Evolutionary conservation across 2,113 vertebrate genomes (phyloP), one percentile per base, ranked within the genome.

Genomic region (Nycticryphes semicollaris): DNA sequence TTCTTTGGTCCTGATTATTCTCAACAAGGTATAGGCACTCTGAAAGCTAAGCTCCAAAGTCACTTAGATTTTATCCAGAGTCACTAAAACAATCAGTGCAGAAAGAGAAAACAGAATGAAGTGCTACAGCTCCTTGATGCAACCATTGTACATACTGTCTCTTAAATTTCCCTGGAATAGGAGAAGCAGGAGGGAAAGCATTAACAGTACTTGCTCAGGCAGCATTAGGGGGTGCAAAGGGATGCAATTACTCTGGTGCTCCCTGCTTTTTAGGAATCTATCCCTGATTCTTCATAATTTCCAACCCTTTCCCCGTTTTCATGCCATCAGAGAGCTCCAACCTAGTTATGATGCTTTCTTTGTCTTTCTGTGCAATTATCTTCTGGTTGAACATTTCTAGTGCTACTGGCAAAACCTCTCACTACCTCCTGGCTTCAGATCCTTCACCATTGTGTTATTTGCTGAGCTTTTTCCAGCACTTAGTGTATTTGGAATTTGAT

Each of bases 1-100:
- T 90, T 25, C 33, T 50, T 86, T 0, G 0, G 17, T 67, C 27
- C 47, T 43, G 19, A 57, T 87, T 85, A 24, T 35, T 91, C 39
- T 82, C 8, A 1, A 7, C 27, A 59, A 0, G 0, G 8, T 31
- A 41, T 17, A 50, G 33, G 11, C 14, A n/a, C 23, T 84, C 76
- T 39, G 64, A 84, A 86, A 27, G 9, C 23, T 18, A 21, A 67
- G 25, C n/a, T 72, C 56, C 3, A 0, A 81, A 84, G 48, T 33
- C 13, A 59, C 18, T 57, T 31, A 35, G 9, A 37, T 68, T 89
- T 78, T 78, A 64, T 37, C 10, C 13, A 33, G 41, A 20, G 35
- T 57, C 53, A 68, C 77, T 82, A 59, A 76, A 84, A 25, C 25
- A 21, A 24, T 39, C 13, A 7, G 16, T 60, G 6, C 43, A 74